Base-by-base conservation (phyloP, 2,888 invertebrate species). In the Drosophila helvetica region DNA sequence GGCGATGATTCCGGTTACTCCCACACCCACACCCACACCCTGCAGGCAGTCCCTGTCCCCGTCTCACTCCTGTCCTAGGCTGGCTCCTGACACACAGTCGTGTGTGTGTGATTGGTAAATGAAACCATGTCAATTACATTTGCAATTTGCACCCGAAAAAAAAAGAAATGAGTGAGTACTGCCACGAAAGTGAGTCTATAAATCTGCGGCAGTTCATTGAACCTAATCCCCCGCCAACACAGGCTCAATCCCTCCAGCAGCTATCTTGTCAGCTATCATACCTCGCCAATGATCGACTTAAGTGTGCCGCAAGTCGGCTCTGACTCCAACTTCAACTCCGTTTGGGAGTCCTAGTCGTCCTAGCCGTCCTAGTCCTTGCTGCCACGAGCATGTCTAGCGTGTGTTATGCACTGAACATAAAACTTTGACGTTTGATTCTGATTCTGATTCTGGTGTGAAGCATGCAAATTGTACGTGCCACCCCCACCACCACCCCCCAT, bases 111-210 rank as follows among this genome's bases (percentile, higher is more conserved):
- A 25, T 65, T 66, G 62, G 45, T 57, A 82, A 84, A 84, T 27
- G 77, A 89, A 89, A 88, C 81, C 87, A 89, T 89, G 90, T 89
- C 90, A 89, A 82, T 84, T 86, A 78, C 78, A 78, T 77, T 83
- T 75, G 54, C 74, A 80, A 80, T 80, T 85, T 56, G 71, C 78
- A 68, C 72, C 74, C 74, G 38, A 61, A 38, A 58, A 19, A 22
- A 45, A 17, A n/a, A n/a, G n/a, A n/a, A n/a, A n/a, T n/a, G n/a
- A 55, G 33, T 56, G 18, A 56, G 61, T 75, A 67, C 71, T 77
- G 75, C 73, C 53, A 53, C 56, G 58, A 72, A 73, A 75, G 69
- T 73, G 76, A 77, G 70, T 83, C 72, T 66, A 65, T 53, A 51
- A 45, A 43, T 69, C 50, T 43, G 22, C 10, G 47, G 45, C n/a